phyloP scores from a whole-genome alignment of 2,113 vertebrate genomes.

The Marcusenius ussheri region DNA sequence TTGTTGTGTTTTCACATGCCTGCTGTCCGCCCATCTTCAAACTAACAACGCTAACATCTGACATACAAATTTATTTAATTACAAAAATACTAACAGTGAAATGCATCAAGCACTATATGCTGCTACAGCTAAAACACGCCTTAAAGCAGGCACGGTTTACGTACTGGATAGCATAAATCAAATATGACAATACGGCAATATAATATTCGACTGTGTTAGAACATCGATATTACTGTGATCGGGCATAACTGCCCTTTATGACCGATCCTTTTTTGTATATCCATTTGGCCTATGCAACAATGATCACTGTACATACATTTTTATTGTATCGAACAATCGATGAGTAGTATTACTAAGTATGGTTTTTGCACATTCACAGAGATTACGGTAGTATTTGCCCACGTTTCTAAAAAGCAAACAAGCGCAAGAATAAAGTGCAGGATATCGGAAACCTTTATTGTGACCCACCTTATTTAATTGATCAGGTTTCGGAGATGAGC shows the following conservation, averaged over 20 bases:
- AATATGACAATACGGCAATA: neutral
- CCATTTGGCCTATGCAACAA: neutral
- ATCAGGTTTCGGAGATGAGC: constrained; percentile 28
- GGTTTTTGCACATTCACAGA: neutral
- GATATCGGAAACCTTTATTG: neutral
- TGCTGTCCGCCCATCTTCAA: neutral
- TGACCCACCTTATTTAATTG: constrained; percentile 40
- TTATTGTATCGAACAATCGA: neutral
- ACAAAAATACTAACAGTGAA: neutral
- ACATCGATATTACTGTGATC: neutral
- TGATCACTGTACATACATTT: neutral
- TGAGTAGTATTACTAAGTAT: neutral
- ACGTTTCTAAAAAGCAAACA: neutral
- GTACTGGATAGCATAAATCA: neutral
- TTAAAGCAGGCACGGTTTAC: neutral
- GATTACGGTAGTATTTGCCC: neutral
- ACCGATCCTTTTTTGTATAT: neutral
- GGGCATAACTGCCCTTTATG: neutral
- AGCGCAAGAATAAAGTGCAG: neutral
- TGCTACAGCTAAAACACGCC: neutral
- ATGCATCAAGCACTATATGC: neutral
- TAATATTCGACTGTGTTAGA: neutral
- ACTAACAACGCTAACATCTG: neutral
- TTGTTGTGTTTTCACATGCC: constrained; percentile 7
- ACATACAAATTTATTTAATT: neutral